Evolutionary conservation across 2,113 vertebrate species (phyloP).

Genomic region (Cercopithecus mona): DNA sequence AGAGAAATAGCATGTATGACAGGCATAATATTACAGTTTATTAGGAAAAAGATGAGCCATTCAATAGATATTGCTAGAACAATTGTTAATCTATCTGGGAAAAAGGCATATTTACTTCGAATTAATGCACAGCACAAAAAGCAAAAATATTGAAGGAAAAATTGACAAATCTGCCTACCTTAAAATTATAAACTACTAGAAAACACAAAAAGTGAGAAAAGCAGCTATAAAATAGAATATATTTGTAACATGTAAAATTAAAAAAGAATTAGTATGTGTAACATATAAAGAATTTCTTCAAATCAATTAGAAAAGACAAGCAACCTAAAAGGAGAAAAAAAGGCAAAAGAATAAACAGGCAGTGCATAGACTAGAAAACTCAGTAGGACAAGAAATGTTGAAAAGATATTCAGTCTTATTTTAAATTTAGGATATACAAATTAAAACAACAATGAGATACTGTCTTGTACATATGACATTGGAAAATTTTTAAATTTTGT

Average conservation of each 20-base stretch:
- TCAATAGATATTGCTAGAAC: background rate
- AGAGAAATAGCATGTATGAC: background rate
- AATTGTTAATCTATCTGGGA: background rate
- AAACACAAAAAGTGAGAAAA: background rate
- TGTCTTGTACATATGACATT: background rate
- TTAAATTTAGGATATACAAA: constrained; percentile 19
- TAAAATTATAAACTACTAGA: background rate
- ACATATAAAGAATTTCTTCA: constrained; percentile 14
- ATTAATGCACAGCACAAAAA: background rate
- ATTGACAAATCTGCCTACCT: background rate
- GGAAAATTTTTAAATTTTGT: background rate
- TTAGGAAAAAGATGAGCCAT: background rate
- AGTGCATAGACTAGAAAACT: background rate
- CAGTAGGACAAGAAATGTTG: background rate
- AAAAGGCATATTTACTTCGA: background rate
- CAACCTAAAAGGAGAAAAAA: background rate
- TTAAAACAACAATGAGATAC: background rate
- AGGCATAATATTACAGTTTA: background rate
- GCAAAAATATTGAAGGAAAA: background rate
- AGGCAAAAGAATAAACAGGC: background rate
- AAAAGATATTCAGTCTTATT: background rate
- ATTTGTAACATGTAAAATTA: background rate
- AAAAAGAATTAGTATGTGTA: background rate
- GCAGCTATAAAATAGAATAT: background rate
- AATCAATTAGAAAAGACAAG: background rate